A percentile compares a stretch with the other conserved stretches of the same genome.
Evolutionary conservation across 1,140 invertebrate species (phyloP).

Genomic region (Carposina sasakii): DNA sequence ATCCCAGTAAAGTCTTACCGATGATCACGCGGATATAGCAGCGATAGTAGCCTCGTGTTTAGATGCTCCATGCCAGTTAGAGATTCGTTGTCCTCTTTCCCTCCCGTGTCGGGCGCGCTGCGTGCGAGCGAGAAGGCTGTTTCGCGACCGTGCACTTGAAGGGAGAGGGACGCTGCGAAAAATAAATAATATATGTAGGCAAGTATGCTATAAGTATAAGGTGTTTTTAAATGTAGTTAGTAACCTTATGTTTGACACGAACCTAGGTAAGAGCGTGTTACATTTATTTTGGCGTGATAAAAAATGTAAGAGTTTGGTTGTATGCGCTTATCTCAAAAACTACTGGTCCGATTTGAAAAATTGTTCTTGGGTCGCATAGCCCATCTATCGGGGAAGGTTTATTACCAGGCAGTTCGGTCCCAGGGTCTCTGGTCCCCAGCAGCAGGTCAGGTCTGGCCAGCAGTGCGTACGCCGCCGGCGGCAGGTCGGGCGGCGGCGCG

Average conservation of each 20-base stretch:
- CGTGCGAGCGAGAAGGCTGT: constrained; percentile 42
- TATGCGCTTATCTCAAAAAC: no score
- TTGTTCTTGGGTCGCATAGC: no score
- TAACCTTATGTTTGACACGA: no score
- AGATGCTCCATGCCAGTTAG: constrained; percentile 73
- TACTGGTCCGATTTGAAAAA: no score
- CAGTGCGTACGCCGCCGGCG: constrained; percentile 81
- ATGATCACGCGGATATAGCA: constrained; percentile 80
- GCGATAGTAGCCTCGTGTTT: constrained; percentile 75
- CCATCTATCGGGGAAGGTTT: no score
- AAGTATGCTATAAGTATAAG: no score
- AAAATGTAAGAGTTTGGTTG: no score
- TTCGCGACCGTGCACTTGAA: constrained; percentile 52
- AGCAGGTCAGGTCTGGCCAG: constrained; percentile 87
- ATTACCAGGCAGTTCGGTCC: no score
- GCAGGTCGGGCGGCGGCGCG: constrained; percentile 85
- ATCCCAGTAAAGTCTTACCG: no score
- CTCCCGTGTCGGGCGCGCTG: constrained; percentile 23
- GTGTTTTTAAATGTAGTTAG: no score
- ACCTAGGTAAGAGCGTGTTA: no score
- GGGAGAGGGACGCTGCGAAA: constrained; percentile 38
- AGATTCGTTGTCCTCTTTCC: constrained; percentile 35
- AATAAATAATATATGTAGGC: background rate
- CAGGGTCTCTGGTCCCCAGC: constrained; percentile 73
- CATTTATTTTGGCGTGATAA: no score